These are phyloP conservation scores for Scortum barcoo DNA, from an alignment of 2,113 vertebrate genomes.

Conservation along the genomic window DNA sequence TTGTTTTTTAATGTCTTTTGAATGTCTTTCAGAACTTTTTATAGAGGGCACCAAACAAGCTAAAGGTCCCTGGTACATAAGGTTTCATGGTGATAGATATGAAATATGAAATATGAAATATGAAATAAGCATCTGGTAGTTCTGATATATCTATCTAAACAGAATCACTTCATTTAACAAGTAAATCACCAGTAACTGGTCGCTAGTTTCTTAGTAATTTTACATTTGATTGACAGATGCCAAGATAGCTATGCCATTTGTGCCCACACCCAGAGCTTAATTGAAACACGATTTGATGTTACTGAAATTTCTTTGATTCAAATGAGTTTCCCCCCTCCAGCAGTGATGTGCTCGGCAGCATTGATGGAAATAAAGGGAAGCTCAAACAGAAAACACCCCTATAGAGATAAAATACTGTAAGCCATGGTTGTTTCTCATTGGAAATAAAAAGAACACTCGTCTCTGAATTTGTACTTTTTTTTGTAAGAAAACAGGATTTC, in stretches of 20 bases:
- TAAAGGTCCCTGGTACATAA: neutral
- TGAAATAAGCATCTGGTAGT: too few relatives aligned
- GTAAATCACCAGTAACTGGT: neutral
- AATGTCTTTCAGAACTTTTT: too few relatives aligned
- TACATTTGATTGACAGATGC: conserved; percentile 16
- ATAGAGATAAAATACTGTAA: neutral
- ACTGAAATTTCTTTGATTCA: neutral
- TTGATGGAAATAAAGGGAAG: neutral
- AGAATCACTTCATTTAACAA: neutral
- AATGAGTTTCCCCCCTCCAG: neutral
- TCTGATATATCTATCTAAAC: neutral
- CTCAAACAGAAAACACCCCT: neutral
- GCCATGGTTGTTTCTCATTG: neutral
- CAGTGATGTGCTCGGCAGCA: neutral
- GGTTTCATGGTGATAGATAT: too few relatives aligned
- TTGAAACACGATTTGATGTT: conserved; percentile 11
- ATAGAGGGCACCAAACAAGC: neutral
- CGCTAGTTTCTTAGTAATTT: neutral
- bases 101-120: too few relatives aligned
- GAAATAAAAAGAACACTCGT: neutral
- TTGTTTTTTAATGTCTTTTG: neutral
- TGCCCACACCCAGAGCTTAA: neutral
- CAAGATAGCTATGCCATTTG: neutral
- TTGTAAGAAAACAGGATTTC: neutral
- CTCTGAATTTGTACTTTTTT: neutral